phyloP scores from a whole-genome alignment of 2,888 invertebrate species.

The Mamestra brassicae region DNA sequence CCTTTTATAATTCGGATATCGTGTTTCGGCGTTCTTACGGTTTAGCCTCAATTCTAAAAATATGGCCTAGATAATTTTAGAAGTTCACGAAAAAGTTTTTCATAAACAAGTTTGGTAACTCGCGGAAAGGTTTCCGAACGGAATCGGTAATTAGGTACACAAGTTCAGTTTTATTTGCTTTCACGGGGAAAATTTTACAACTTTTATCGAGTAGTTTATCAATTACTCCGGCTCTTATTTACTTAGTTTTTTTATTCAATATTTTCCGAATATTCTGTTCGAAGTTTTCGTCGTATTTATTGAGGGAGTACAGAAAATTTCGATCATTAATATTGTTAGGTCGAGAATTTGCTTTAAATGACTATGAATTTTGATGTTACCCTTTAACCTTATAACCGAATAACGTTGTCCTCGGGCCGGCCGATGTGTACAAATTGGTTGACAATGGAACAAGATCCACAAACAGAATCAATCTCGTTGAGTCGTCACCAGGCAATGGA shows the following conservation, averaged over 20 bases:
- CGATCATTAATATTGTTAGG: conserved; percentile 17
- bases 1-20: conserved; percentile 82
- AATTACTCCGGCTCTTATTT: conserved; percentile 53
- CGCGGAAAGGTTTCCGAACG: conserved; percentile 73
- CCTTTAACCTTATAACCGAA: conserved; percentile 38
- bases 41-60: conserved; percentile 76
- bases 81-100: conserved; percentile 77
- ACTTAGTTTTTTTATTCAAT: conserved; percentile 24
- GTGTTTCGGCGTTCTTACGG: conserved; percentile 73
- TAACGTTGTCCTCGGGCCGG: conserved; percentile 18
- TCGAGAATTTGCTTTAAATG: conserved; percentile 24
- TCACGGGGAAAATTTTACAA: conserved; percentile 68
- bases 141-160: conserved; percentile 84
- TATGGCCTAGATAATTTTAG: conserved; percentile 81
- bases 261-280: conserved; percentile 32
- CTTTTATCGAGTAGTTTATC: conserved; percentile 70
- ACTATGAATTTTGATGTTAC: conserved; percentile 34
- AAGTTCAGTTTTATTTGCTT: conserved; percentile 76
- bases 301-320: neutral
- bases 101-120: conserved; percentile 77
- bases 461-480: conserved; percentile 52
- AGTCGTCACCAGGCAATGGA: conserved; percentile 38
- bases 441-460: conserved; percentile 56
- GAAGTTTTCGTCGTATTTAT: conserved; percentile 30
- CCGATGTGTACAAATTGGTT: conserved; percentile 43